phyloP scores from a whole-genome alignment of 2,888 invertebrate species.

The Nudaria mundana region DNA sequence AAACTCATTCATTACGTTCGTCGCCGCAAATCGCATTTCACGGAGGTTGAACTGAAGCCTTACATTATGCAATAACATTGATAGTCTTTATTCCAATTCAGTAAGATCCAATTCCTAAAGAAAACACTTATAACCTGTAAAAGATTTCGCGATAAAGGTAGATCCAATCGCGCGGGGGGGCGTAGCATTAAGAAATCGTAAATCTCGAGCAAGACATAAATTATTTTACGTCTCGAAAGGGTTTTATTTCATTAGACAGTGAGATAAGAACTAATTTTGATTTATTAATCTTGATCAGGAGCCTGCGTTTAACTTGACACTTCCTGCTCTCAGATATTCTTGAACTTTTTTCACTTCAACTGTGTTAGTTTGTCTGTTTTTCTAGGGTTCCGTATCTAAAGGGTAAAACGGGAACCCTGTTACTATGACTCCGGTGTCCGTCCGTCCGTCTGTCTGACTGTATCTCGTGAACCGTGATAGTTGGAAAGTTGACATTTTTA shows the following conservation, averaged over 20 bases:
- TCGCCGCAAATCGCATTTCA: constrained; percentile 50
- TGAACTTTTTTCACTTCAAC: too few relatives aligned
- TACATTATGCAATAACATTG: constrained; percentile 25
- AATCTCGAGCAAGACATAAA: constrained; percentile 61
- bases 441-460: too few relatives aligned
- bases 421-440: too few relatives aligned
- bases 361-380: too few relatives aligned
- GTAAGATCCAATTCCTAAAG: constrained; percentile 20
- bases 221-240: constrained; percentile 54
- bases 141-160: constrained; percentile 42
- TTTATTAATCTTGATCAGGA: constrained; percentile 60
- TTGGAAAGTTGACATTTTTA: too few relatives aligned
- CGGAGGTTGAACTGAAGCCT: constrained; percentile 28
- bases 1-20: constrained; percentile 55
- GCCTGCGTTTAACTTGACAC: constrained; percentile 42
- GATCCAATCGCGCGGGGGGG: constrained; percentile 56
- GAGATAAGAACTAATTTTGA: constrained; percentile 58
- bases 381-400: too few relatives aligned
- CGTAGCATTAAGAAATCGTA: constrained; percentile 70
- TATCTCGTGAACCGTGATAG: too few relatives aligned
- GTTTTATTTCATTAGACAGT: constrained; percentile 68
- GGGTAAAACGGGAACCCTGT: too few relatives aligned
- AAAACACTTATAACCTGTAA: constrained; percentile 38
- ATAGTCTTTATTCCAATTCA: constrained; percentile 17
- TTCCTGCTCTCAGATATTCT: constrained; percentile 34